phyloP scores from a whole-genome alignment of 2,113 vertebrate genomes.

The Indicator indicator region DNA sequence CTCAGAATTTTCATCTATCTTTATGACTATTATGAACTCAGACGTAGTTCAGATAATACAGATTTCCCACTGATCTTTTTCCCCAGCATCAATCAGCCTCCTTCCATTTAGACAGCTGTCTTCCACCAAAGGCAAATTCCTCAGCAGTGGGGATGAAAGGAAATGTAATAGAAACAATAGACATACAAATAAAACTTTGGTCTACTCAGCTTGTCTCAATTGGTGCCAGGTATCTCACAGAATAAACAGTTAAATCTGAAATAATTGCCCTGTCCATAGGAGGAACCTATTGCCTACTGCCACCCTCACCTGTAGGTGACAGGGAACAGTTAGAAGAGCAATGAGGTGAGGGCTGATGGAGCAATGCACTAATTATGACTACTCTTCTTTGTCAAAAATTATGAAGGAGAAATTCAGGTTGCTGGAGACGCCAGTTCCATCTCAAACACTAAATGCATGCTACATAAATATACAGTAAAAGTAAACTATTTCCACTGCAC shows the following conservation, averaged over 20 bases:
- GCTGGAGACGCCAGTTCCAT: background rate
- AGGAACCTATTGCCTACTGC: background rate
- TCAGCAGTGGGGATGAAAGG: background rate
- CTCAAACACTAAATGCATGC: background rate
- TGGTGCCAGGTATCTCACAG: background rate
- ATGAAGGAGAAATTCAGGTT: background rate
- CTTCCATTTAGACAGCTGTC: background rate
- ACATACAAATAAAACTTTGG: background rate
- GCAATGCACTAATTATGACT: background rate
- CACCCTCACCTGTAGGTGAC: background rate
- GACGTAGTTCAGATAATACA: background rate
- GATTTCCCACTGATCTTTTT: background rate
- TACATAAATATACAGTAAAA: background rate
- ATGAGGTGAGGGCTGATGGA: background rate
- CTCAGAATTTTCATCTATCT: background rate
- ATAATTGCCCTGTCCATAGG: background rate
- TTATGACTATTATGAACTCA: background rate
- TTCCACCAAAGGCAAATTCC: background rate
- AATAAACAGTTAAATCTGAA: background rate
- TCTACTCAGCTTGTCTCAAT: background rate
- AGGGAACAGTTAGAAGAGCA: background rate
- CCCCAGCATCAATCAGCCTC: background rate
- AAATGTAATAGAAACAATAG: background rate
- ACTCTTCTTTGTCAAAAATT: background rate
- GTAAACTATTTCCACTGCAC: background rate